These are phyloP conservation scores for Pogonocichla stellata DNA, from an alignment of 2,113 vertebrate genomes.

Conservation along the genomic window DNA sequence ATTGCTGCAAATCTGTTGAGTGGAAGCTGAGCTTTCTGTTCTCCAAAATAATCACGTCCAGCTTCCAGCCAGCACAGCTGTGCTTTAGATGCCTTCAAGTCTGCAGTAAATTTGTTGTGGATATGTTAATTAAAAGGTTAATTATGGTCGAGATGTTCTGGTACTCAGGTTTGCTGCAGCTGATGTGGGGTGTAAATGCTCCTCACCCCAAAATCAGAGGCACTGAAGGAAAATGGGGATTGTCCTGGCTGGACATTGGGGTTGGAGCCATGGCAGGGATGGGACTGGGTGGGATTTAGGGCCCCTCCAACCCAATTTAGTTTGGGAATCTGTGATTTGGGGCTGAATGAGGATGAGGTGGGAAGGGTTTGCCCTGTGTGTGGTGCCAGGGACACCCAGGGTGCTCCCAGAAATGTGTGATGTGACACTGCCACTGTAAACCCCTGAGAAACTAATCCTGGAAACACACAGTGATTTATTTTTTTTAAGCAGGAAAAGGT, in stretches of 20 bases:
- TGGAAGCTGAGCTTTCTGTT: not conserved
- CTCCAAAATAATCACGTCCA: not conserved
- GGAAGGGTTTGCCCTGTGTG: not conserved
- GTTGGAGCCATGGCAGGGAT: not conserved
- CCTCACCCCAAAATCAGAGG: not conserved
- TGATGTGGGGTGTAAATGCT: not conserved
- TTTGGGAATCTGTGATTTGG: not conserved
- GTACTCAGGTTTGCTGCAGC: not conserved
- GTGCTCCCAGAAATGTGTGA: not conserved
- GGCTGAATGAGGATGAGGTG: not conserved
- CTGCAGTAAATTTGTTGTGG: not conserved
- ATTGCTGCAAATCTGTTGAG: not conserved
- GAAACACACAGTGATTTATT: not conserved
- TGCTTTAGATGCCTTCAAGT: not conserved
- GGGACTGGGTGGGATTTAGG: rapidly evolving
- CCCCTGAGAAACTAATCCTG: not conserved
- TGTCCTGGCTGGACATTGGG: not conserved
- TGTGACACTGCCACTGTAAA: not conserved
- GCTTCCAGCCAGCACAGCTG: not conserved
- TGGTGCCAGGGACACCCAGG: no score
- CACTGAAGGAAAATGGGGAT: not conserved
- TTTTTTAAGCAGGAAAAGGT: not conserved
- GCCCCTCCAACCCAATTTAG: rapidly evolving
- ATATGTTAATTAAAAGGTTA: not conserved
- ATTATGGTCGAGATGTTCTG: not conserved